These are phyloP conservation scores for Hyles vespertilio DNA, from an alignment of 1,140 invertebrate genomes.

Conservation along the genomic window DNA sequence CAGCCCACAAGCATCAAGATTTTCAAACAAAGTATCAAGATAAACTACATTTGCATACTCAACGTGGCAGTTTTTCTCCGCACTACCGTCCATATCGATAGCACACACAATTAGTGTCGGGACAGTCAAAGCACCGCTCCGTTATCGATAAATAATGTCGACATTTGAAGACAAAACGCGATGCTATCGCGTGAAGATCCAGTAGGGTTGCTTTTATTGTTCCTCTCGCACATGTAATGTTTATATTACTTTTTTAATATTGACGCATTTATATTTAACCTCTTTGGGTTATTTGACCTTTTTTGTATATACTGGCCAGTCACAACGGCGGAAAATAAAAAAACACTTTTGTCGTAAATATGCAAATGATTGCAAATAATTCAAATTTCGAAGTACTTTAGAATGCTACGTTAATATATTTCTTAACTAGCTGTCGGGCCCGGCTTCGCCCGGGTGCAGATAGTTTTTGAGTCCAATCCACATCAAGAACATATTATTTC, in stretches of 20 bases:
- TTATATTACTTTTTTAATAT: constrained; percentile 1
- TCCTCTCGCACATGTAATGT: neutral
- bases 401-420: too few relatives aligned
- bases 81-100: constrained; percentile 33
- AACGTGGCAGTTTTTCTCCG: constrained; percentile 26
- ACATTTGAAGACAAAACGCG: constrained; percentile 50
- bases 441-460: too few relatives aligned
- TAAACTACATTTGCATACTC: constrained; percentile 33
- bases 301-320: too few relatives aligned
- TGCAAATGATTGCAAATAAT: too few relatives aligned
- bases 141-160: constrained; percentile 47
- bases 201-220: neutral
- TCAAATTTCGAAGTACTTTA: too few relatives aligned
- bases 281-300: too few relatives aligned
- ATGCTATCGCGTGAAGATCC: constrained; percentile 34
- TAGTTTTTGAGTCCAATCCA: too few relatives aligned
- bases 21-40: constrained; percentile 14
- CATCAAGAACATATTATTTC: too few relatives aligned
- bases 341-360: too few relatives aligned
- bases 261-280: neutral
- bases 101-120: constrained; percentile 54
- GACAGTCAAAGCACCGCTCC: constrained; percentile 34
- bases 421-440: too few relatives aligned
- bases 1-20: neutral
- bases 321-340: too few relatives aligned